Conservation (phyloP, 2,888 invertebrate genomes). For the Nephrotoma appendiculata region DNA sequence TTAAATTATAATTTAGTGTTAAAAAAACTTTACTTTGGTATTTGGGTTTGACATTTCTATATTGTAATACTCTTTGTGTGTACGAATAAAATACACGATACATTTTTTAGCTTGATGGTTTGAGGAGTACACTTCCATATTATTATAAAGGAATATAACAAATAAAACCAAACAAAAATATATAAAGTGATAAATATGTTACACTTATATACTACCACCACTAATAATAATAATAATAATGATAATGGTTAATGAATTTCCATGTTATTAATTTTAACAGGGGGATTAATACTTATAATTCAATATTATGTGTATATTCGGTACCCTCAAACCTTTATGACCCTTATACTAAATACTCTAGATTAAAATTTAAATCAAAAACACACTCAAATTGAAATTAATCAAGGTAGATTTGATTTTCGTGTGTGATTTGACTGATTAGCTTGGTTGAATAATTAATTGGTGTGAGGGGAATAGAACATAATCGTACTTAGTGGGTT, state of each 20-base stretch:
- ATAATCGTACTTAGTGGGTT: not conserved
- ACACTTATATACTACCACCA: not conserved
- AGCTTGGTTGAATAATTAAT: not conserved
- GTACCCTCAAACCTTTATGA: not conserved
- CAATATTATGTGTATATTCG: not conserved
- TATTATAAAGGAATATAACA: not conserved
- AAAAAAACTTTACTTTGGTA: not conserved
- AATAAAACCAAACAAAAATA: not conserved
- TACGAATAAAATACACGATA: not conserved
- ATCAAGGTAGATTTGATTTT: not conserved
- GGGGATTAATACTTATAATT: not conserved
- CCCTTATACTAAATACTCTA: not conserved
- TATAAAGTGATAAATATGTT: not conserved
- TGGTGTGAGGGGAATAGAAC: not conserved
- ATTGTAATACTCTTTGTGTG: not conserved
- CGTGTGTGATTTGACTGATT: not conserved
- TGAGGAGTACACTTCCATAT: not conserved
- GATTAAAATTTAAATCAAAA: not conserved
- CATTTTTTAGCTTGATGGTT: not conserved
- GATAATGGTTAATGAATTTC: not conserved
- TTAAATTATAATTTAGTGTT: not conserved
- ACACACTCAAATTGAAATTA: not conserved
- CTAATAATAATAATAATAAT: not conserved
- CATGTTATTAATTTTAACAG: not conserved
- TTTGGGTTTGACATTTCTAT: not conserved